phyloP scores from a whole-genome alignment of 2,888 invertebrate genomes.

The Drymonia ruficornis region DNA sequence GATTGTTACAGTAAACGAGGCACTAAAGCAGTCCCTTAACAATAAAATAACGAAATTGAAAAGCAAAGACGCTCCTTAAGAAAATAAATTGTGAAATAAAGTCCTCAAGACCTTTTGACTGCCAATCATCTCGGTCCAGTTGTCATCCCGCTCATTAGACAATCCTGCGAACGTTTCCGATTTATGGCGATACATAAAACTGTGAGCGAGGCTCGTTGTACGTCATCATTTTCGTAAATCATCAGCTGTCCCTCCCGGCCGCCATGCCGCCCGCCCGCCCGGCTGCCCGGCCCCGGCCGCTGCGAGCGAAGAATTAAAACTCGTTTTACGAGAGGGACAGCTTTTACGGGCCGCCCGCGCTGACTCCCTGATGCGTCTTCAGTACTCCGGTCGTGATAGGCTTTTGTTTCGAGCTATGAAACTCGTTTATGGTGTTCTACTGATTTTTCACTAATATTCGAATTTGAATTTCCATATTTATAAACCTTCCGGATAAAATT shows the following conservation, averaged over 20 bases:
- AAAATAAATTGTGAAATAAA: not conserved
- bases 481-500: too few species aligned
- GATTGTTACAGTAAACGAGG: too few species aligned
- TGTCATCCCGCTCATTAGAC: conserved; percentile 20
- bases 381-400: conserved; percentile 42
- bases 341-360: conserved; percentile 50
- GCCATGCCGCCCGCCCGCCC: not conserved
- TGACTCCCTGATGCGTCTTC: conserved; percentile 48
- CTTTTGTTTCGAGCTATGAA: conserved; percentile 46
- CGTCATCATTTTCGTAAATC: conserved; percentile 41
- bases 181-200: conserved; percentile 34
- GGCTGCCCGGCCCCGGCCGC: conserved; percentile 14
- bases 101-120: conserved; percentile 3
- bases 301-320: conserved; percentile 54
- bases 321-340: conserved; percentile 53
- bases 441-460: conserved; percentile 18
- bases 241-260: conserved; percentile 37
- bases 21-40: not conserved
- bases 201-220: conserved; percentile 27
- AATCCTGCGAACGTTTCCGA: conserved; percentile 12
- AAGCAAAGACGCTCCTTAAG: not conserved
- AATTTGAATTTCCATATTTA: too few species aligned
- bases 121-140: conserved; percentile 8
- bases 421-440: conserved; percentile 42
- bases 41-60: not conserved